These are phyloP conservation scores for Turritopsis rubra DNA, from an alignment of 30 jellyfish, hydroid and myxozoan species.

Conservation along the genomic window DNA sequence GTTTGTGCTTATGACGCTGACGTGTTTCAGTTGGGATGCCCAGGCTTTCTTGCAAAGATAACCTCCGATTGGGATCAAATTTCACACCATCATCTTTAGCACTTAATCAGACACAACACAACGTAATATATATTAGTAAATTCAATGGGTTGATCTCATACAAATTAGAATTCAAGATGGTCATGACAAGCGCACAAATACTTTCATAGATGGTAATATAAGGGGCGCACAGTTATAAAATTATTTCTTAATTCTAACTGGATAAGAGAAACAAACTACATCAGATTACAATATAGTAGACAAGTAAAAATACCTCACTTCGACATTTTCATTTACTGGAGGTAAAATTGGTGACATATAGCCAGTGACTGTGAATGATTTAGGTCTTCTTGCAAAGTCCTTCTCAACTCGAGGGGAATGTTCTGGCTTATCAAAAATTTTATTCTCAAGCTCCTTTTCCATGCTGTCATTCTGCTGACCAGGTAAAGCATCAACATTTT, in stretches of 20 bases:
- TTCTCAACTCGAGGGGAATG: background rate
- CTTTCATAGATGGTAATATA: too few species aligned
- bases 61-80: background rate
- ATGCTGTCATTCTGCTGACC: background rate
- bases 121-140: too few species aligned
- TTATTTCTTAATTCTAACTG: too few species aligned
- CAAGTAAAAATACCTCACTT: background rate
- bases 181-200: too few species aligned
- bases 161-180: too few species aligned
- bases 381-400: constrained; percentile 4
- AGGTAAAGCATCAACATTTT: background rate
- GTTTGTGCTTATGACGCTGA: constrained; percentile 40
- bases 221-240: too few species aligned
- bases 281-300: too few species aligned
- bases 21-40: constrained; percentile 47
- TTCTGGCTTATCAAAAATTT: background rate
- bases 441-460: background rate
- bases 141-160: too few species aligned
- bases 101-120: background rate
- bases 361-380: background rate
- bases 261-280: too few species aligned
- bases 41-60: constrained; percentile 35
- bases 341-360: background rate
- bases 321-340: constrained; percentile 1
- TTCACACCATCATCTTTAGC: background rate